Evolutionary conservation across 1,140 invertebrate genomes (phyloP).

Genomic region (Penaeus vannamei): DNA sequence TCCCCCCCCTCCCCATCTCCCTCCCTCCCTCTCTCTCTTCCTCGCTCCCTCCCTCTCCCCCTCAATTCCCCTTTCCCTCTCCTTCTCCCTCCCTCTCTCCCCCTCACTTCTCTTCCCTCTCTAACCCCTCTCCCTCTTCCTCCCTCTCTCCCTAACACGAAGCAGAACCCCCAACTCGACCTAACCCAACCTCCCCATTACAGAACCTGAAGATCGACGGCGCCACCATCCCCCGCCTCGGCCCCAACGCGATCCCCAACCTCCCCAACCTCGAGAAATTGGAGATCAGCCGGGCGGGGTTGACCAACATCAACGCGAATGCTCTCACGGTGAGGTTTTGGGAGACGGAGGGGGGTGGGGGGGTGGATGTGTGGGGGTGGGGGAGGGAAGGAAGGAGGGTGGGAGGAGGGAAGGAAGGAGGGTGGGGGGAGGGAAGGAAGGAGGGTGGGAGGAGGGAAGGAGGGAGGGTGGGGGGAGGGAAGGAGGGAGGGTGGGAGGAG

Average conservation of each 20-base stretch:
- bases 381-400: too few relatives aligned
- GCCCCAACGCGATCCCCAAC: background rate
- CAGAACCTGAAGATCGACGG: conserved; percentile 42
- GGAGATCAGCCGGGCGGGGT: conserved; percentile 26
- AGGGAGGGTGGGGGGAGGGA: too few relatives aligned
- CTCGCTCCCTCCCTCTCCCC: background rate
- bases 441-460: too few relatives aligned
- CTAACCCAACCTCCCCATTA: background rate
- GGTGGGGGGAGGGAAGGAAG: too few relatives aligned
- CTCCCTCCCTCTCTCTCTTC: background rate
- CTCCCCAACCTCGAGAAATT: conserved; percentile 2
- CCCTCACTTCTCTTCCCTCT: background rate
- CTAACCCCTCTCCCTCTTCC: background rate
- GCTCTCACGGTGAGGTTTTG: background rate
- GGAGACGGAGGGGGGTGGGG: background rate
- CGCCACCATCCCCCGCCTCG: conserved; percentile 32
- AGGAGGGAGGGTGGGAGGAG: too few relatives aligned
- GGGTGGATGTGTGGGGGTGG: too few relatives aligned
- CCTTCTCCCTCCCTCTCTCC: background rate
- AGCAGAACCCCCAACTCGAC: background rate
- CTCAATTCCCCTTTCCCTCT: background rate
- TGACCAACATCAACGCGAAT: conserved; percentile 11
- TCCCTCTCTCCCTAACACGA: background rate
- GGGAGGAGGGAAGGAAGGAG: too few relatives aligned
- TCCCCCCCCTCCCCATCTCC: background rate